Percentiles rank a stretch among this genome's conserved stretches.
phyloP scores from a whole-genome alignment of 2,888 invertebrate species.

The Augiades crinisus region DNA sequence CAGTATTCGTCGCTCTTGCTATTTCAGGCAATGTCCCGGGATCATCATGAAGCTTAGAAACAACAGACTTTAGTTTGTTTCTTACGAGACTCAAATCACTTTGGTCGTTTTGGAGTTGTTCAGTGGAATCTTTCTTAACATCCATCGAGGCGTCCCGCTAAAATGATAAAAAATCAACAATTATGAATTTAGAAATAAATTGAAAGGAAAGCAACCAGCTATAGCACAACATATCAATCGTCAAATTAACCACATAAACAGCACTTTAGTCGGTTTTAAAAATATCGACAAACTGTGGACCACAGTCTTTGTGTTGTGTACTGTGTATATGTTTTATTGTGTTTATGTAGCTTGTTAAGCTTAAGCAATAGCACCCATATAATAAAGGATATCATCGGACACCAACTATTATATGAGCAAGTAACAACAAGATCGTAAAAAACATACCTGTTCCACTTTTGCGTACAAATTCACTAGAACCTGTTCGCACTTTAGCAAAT shows the following conservation, averaged over 20 bases:
- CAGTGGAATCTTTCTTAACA: slow-evolving; percentile 32
- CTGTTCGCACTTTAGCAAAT: slow-evolving; percentile 85
- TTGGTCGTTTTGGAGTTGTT: slow-evolving; percentile 34
- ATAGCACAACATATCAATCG: too few species aligned
- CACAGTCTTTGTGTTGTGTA: too few species aligned
- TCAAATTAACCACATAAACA: too few species aligned
- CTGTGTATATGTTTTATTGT: too few species aligned
- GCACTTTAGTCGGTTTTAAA: too few species aligned
- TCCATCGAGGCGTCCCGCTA: slow-evolving; percentile 53
- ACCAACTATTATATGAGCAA: too few species aligned
- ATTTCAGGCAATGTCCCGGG: slow-evolving; percentile 64
- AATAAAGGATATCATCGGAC: too few species aligned
- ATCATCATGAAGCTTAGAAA: slow-evolving; percentile 41
- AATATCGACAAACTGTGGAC: too few species aligned
- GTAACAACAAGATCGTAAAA: background rate
- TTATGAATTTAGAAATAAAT: background rate
- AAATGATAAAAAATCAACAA: slow-evolving; percentile 35
- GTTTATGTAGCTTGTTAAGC: too few species aligned
- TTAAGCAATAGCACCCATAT: too few species aligned
- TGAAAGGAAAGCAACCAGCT: background rate
- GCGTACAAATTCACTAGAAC: slow-evolving; percentile 84
- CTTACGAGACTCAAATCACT: slow-evolving; percentile 53
- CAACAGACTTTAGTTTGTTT: slow-evolving; percentile 58
- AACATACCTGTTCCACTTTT: slow-evolving; percentile 83
- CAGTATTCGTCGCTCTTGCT: slow-evolving; percentile 55